Conservation (phyloP, 2,113 vertebrate species). For the Saguinus imperator region DNA sequence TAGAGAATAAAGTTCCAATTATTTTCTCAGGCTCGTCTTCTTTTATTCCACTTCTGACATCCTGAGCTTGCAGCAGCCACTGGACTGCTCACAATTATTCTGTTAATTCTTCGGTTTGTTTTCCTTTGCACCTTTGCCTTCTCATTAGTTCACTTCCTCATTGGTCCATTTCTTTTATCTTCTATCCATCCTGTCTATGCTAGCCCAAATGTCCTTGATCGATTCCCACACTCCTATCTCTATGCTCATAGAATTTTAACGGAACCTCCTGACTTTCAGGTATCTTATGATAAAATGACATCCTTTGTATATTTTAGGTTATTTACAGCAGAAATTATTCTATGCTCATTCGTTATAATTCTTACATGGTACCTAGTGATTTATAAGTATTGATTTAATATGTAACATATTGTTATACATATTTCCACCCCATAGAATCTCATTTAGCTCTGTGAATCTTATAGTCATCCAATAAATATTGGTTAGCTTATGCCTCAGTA, state of each 20-base stretch:
- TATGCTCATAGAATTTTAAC: not conserved
- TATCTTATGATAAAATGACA: not conserved
- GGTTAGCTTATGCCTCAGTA: not conserved
- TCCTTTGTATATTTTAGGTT: not conserved
- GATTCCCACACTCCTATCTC: not conserved
- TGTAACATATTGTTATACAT: not conserved
- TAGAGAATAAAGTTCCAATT: conserved; percentile 31
- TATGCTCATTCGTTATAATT: not conserved
- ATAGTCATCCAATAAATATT: not conserved
- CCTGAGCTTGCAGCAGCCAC: not conserved
- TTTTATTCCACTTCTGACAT: not conserved
- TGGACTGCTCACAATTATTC: not conserved
- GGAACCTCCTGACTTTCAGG: not conserved
- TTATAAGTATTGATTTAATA: too few relatives aligned
- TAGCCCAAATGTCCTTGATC: not conserved
- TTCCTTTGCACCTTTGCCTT: not conserved
- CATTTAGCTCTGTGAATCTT: not conserved
- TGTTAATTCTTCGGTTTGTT: not conserved
- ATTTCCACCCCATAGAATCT: not conserved
- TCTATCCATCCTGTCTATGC: not conserved
- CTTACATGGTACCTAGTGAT: not conserved
- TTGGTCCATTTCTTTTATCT: not conserved
- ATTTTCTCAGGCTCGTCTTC: conserved; percentile 21
- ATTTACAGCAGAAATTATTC: not conserved
- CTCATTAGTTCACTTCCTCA: not conserved